Evolutionary conservation across 2,888 invertebrate species (phyloP).

Genomic region (Thysanoteuthis rhombus): DNA sequence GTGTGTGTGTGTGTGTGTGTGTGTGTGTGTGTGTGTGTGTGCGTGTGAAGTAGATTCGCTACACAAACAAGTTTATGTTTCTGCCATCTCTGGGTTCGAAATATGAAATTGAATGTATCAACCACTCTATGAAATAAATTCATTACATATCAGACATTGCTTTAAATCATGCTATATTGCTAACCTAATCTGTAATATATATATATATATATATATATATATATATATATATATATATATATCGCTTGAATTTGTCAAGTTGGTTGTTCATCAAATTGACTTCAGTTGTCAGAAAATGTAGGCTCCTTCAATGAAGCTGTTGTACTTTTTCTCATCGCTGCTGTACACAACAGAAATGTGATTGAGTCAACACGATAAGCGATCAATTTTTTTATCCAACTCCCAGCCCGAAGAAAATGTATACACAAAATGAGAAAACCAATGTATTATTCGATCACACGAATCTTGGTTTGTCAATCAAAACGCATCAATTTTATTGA

Average conservation of each 20-base stretch:
- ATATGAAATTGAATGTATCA: too few species aligned
- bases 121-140: too few species aligned
- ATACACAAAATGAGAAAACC: not conserved
- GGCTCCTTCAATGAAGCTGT: not conserved
- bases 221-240: not conserved
- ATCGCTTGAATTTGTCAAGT: not conserved
- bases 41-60: too few species aligned
- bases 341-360: not conserved
- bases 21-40: too few species aligned
- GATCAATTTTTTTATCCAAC: not conserved
- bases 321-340: not conserved
- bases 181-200: too few species aligned
- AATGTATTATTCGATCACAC: not conserved
- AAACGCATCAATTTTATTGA: too few species aligned
- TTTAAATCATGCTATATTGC: too few species aligned
- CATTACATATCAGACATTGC: too few species aligned
- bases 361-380: not conserved
- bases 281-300: not conserved
- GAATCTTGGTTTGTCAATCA: not conserved
- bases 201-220: not conserved
- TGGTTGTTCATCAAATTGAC: not conserved
- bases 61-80: too few species aligned
- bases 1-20: too few species aligned
- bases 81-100: too few species aligned
- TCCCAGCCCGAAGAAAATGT: not conserved